Conservation (phyloP, 2,888 invertebrate genomes). For the Nymphalis polychloros region DNA sequence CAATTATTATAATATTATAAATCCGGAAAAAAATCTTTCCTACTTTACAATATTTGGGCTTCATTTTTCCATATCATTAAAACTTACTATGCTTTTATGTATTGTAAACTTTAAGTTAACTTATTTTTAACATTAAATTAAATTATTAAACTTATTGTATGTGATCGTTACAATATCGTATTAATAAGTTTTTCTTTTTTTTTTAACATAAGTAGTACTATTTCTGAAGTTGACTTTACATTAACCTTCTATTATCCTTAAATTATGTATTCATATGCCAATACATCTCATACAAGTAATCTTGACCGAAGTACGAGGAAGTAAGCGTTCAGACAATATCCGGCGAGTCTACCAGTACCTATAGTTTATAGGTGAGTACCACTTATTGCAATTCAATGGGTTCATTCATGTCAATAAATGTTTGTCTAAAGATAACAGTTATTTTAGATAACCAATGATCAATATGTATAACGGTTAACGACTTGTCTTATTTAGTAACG, state of each 20-base stretch:
- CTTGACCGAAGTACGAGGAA: conserved; percentile 12
- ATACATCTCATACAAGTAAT: conserved; percentile 7
- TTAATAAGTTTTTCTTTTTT: too few relatives aligned
- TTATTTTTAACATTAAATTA: too few relatives aligned
- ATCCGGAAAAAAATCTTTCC: too few relatives aligned
- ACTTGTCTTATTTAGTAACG: conserved; percentile 1
- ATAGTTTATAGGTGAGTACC: conserved; percentile 7
- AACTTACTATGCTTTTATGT: too few relatives aligned
- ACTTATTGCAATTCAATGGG: conserved; percentile 8
- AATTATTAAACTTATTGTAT: too few relatives aligned
- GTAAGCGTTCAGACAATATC: conserved; percentile 12
- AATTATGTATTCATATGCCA: neutral
- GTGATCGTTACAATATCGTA: too few relatives aligned
- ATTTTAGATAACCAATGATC: conserved; percentile 5
- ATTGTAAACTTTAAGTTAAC: too few relatives aligned
- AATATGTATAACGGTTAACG: conserved; percentile 6
- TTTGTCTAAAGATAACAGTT: conserved; percentile 1
- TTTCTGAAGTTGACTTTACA: neutral
- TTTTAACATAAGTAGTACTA: too few relatives aligned
- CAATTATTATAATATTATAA: too few relatives aligned
- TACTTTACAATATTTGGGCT: too few relatives aligned
- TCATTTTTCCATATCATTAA: too few relatives aligned
- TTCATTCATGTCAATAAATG: conserved; percentile 10
- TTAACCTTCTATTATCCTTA: neutral
- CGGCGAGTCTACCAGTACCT: neutral